phyloP scores from a whole-genome alignment of 2,797 vertebrate species.

The Mormyrops attenuatus region DNA sequence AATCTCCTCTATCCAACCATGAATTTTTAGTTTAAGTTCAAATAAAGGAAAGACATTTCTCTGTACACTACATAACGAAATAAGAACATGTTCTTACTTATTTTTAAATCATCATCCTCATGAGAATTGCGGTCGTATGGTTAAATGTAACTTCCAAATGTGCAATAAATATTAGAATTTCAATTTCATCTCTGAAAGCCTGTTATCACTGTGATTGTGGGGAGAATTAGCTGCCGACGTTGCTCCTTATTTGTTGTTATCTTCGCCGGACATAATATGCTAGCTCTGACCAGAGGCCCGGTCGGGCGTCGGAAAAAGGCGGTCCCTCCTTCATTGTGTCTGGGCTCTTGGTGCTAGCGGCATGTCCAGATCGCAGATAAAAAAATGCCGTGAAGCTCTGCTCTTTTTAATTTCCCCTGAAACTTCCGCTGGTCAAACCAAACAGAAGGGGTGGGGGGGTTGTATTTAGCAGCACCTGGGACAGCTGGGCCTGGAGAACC shows the following conservation, averaged over 20 bases:
- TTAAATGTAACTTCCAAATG: background rate
- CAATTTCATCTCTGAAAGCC: background rate
- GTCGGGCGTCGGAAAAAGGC: background rate
- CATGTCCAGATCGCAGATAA: constrained; percentile 8
- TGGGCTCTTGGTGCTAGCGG: background rate
- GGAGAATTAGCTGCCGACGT: background rate
- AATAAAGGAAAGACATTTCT: background rate
- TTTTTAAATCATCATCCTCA: background rate
- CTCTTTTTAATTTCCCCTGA: constrained; percentile 11
- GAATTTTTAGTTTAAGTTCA: background rate
- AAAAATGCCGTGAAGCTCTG: background rate
- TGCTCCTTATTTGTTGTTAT: background rate
- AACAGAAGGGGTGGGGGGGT: background rate
- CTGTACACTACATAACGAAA: background rate
- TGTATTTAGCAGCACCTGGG: background rate
- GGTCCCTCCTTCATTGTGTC: background rate
- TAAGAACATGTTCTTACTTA: background rate
- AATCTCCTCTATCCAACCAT: background rate
- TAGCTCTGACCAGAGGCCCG: background rate
- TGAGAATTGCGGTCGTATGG: background rate
- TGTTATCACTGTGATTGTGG: background rate
- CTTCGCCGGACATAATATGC: background rate
- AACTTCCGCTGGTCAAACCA: constrained; percentile 1
- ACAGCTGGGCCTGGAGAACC: background rate
- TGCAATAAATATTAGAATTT: background rate